These are phyloP conservation scores for Hydrotaea diabolus DNA, from an alignment of 2,888 invertebrate genomes.

Conservation along the genomic window DNA sequence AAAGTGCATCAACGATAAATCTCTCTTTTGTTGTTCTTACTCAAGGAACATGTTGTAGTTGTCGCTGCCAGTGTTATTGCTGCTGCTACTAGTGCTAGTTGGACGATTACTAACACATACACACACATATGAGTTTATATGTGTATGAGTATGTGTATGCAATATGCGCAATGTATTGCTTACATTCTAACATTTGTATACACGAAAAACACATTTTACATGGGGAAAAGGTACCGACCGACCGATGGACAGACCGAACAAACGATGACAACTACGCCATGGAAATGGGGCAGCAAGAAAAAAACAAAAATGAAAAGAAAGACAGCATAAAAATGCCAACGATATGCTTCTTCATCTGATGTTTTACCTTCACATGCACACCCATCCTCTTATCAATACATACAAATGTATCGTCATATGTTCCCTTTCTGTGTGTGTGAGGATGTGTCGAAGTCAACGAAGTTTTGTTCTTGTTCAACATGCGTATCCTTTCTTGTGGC, in stretches of 20 bases:
- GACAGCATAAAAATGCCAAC: background rate
- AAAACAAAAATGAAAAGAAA: too few species aligned
- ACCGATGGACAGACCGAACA: background rate
- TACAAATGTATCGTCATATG: background rate
- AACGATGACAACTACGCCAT: background rate
- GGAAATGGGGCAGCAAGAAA: background rate
- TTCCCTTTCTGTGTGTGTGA: background rate
- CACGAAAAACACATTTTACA: background rate
- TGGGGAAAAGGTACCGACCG: background rate
- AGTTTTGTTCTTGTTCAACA: conserved; percentile 37
- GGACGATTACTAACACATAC: background rate
- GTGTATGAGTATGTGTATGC: background rate
- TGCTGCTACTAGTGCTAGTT: background rate
- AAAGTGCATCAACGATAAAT: conserved; percentile 61
- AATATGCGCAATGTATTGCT: conserved; percentile 26
- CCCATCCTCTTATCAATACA: background rate
- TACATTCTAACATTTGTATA: conserved; percentile 31
- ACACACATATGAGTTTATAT: background rate
- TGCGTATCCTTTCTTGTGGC: conserved; percentile 48
- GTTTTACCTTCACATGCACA: background rate
- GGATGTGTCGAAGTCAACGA: conserved; percentile 22
- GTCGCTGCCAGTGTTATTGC: background rate
- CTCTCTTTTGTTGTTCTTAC: conserved; percentile 43
- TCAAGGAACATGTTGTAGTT: conserved; percentile 22
- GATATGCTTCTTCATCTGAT: conserved; percentile 20